These are phyloP conservation scores for Xestia rhomboidea DNA, from an alignment of 2,888 invertebrate species.

Conservation along the genomic window DNA sequence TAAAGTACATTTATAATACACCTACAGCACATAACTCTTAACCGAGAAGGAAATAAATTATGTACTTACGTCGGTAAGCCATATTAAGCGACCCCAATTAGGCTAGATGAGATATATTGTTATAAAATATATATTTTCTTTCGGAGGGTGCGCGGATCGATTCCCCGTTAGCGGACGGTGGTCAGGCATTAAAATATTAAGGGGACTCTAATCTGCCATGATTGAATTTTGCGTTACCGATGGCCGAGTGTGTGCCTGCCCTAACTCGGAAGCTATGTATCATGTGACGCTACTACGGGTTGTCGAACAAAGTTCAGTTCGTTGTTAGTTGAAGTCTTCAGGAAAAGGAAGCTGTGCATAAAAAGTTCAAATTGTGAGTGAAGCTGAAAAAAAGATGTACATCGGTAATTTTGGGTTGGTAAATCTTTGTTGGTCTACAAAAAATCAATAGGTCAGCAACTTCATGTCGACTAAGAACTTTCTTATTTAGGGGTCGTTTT, in stretches of 20 bases:
- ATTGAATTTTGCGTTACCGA: conserved; percentile 88
- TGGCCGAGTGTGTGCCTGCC: conserved; percentile 76
- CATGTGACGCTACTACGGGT: conserved; percentile 71
- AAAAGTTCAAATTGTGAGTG: background rate
- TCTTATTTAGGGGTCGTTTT: background rate
- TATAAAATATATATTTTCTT: conserved; percentile 85
- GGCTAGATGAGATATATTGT: conserved; percentile 87
- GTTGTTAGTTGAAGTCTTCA: background rate
- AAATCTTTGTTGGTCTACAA: background rate
- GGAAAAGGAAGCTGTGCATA: background rate
- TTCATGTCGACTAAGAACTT: background rate
- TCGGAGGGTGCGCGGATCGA: conserved; percentile 84
- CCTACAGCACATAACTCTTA: conserved; percentile 78
- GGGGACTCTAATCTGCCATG: conserved; percentile 89
- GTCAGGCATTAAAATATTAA: conserved; percentile 90
- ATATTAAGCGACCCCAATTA: conserved; percentile 91
- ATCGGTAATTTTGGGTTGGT: background rate
- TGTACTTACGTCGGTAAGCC: conserved; percentile 90
- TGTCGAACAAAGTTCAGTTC: conserved; percentile 55
- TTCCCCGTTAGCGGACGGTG: conserved; percentile 86
- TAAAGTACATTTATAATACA: conserved; percentile 73
- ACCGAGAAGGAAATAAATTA: conserved; percentile 87
- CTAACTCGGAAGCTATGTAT: conserved; percentile 80
- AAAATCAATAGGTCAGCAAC: background rate
- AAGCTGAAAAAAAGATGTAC: background rate